Evolutionary conservation across 2,113 vertebrate genomes (phyloP).

Genomic region (Garra rufa): DNA sequence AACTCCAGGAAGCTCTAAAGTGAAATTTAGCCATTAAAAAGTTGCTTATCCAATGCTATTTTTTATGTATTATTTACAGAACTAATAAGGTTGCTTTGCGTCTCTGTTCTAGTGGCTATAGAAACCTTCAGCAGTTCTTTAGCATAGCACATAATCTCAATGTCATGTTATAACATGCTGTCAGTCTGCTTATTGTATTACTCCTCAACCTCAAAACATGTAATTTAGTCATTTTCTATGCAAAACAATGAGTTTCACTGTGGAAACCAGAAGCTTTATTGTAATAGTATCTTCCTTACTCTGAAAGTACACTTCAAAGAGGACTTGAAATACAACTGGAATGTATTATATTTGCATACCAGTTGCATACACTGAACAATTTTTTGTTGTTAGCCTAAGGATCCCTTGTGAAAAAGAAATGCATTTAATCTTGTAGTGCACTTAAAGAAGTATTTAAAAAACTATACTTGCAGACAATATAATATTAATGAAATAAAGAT

Average conservation of each 20-base stretch:
- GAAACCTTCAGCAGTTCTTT: conserved; percentile 8
- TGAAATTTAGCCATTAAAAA: neutral
- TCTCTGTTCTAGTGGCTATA: neutral
- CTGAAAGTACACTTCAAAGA: conserved; percentile 19
- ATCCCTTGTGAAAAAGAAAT: neutral
- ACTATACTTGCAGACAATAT: neutral
- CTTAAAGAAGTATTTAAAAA: neutral
- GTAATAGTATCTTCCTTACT: conserved; percentile 33
- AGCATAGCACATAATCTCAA: neutral
- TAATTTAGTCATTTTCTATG: conserved; percentile 7
- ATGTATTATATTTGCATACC: conserved; percentile 15
- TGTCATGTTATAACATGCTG: conserved; percentile 37
- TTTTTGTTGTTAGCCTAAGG: neutral
- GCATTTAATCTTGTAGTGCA: neutral
- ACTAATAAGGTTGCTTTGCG: neutral
- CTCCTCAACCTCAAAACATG: conserved; percentile 26
- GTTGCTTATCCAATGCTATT: neutral
- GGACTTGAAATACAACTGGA: conserved; percentile 20
- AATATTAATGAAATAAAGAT: neutral
- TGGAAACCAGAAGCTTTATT: conserved; percentile 25
- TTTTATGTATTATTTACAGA: neutral
- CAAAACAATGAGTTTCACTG: conserved; percentile 33
- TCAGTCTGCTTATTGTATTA: conserved; percentile 25
- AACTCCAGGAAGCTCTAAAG: too few species aligned
- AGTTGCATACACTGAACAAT: neutral